Evolutionary conservation across 1,140 invertebrate species (phyloP).

Genomic region (Drepana arcuata): DNA sequence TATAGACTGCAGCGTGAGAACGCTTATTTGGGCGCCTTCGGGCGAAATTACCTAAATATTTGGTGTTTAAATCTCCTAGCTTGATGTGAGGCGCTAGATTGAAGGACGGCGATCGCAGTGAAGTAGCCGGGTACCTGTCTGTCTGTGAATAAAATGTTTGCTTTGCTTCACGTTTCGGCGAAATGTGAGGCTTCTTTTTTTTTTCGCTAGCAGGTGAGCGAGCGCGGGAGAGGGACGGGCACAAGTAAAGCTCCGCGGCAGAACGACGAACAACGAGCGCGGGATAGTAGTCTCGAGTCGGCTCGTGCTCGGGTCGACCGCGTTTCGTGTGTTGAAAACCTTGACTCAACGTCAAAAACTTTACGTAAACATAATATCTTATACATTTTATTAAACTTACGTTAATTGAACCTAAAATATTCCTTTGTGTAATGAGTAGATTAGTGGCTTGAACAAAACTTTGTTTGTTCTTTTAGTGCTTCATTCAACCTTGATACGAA

Average conservation of each 20-base stretch:
- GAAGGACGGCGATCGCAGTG: constrained; percentile 12
- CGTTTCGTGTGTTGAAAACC: constrained; percentile 16
- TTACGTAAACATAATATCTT: constrained; percentile 42
- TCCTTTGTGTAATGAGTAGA: constrained; percentile 6
- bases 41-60: too few species aligned
- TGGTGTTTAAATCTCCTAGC: too few species aligned
- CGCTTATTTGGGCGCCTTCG: too few species aligned
- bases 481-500: constrained; percentile 12
- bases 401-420: constrained; percentile 10
- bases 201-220: constrained; percentile 57
- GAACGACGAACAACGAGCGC: neutral
- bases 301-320: constrained; percentile 34
- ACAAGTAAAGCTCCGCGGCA: neutral
- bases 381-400: constrained; percentile 5
- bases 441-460: constrained; percentile 3
- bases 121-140: constrained; percentile 38
- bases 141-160: constrained; percentile 36
- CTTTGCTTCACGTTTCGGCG: constrained; percentile 53
- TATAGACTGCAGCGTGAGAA: constrained; percentile 11
- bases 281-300: constrained; percentile 47
- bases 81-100: neutral
- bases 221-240: constrained; percentile 45
- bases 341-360: constrained; percentile 45
- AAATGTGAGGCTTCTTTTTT: constrained; percentile 57
- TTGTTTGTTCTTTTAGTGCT: constrained; percentile 16